phyloP scores from a whole-genome alignment of 2,888 invertebrate species.

The Yponomeuta cagnagella region DNA sequence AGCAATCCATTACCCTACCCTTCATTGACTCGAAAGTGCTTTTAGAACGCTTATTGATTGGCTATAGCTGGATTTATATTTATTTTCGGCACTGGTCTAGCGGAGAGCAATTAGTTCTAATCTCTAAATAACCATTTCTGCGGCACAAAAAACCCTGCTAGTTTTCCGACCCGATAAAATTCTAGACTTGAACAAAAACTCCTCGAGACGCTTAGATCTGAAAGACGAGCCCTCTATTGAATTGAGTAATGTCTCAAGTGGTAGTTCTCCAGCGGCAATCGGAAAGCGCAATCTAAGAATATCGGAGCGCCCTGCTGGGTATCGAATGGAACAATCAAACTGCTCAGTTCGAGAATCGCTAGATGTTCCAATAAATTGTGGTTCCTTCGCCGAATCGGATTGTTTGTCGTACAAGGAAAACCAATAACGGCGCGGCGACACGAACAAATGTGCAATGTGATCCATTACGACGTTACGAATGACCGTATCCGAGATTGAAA shows the following conservation, averaged over 20 bases:
- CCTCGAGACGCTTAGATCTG: constrained; percentile 25
- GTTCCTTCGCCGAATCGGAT: background rate
- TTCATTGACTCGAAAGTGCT: constrained; percentile 6
- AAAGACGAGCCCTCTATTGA: background rate
- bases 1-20: constrained; percentile 64
- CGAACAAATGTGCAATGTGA: background rate
- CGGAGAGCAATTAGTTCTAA: no score
- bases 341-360: constrained; percentile 22
- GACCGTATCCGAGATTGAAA: background rate
- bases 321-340: constrained; percentile 1
- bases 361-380: constrained; percentile 9
- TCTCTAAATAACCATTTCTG: no score
- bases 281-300: background rate
- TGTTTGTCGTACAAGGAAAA: constrained; percentile 7
- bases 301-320: background rate
- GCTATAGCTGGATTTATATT: background rate
- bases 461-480: background rate
- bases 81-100: background rate
- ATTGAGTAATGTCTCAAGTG: background rate
- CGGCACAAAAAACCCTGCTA: no score
- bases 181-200: background rate
- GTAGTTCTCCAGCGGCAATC: background rate
- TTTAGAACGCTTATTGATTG: constrained; percentile 2
- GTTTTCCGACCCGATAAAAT: background rate
- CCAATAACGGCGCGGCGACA: constrained; percentile 4